phyloP scores from a whole-genome alignment of 1,140 invertebrate species.

The Cecropterus lyciades region DNA sequence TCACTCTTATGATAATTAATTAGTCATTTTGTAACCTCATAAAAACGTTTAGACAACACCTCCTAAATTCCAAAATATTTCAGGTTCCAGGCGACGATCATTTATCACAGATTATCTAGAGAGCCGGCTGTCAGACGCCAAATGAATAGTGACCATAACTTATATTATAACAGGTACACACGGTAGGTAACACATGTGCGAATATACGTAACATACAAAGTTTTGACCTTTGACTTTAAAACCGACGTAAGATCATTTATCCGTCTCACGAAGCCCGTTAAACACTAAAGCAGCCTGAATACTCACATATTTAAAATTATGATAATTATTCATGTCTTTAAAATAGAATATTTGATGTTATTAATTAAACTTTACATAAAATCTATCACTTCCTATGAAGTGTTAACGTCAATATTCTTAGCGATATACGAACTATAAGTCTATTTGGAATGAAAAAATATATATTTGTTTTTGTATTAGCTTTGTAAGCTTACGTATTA shows the following conservation, averaged over 20 bases:
- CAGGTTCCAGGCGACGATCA: background rate
- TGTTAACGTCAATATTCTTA: too few relatives aligned
- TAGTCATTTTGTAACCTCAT: background rate
- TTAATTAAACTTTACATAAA: too few relatives aligned
- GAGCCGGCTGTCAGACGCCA: slow-evolving; percentile 10
- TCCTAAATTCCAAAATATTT: background rate
- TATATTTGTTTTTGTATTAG: too few relatives aligned
- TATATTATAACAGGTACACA: slow-evolving; percentile 11
- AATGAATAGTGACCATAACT: slow-evolving; percentile 17
- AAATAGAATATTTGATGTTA: too few relatives aligned
- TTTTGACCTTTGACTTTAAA: slow-evolving; percentile 1
- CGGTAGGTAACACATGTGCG: slow-evolving; percentile 5
- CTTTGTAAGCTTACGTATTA: too few relatives aligned
- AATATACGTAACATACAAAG: slow-evolving; percentile 1
- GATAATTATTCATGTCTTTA: background rate
- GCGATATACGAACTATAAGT: too few relatives aligned
- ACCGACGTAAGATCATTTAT: background rate
- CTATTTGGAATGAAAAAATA: too few relatives aligned
- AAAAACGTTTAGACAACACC: background rate
- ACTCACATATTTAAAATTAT: background rate
- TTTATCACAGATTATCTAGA: slow-evolving; percentile 23
- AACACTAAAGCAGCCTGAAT: too few relatives aligned
- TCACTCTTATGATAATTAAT: background rate
- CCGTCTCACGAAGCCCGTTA: background rate
- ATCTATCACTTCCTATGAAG: too few relatives aligned